A percentile compares a stretch with the other conserved stretches of the same genome.
phyloP scores from a whole-genome alignment of 2,113 vertebrate genomes.

The Phalacrocorax pelagicus region DNA sequence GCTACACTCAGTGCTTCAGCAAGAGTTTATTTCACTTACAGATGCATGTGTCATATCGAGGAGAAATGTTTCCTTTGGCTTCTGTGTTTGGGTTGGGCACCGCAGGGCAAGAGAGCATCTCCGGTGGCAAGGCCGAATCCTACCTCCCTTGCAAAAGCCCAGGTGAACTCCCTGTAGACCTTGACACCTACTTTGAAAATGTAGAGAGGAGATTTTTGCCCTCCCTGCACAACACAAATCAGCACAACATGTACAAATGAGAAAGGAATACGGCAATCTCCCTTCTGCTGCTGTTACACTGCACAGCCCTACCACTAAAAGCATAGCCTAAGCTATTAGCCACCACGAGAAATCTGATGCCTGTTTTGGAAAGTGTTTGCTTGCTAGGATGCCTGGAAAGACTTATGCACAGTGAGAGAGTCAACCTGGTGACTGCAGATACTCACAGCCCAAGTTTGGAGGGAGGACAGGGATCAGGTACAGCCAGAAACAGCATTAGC shows the following conservation, averaged over 20 bases:
- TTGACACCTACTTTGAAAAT: background rate
- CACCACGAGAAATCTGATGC: background rate
- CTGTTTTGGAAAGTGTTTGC: conserved; percentile 35
- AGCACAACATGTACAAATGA: background rate
- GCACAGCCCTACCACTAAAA: background rate
- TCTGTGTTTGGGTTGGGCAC: background rate
- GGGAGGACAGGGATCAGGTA: background rate
- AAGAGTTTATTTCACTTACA: background rate
- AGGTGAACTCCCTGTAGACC: background rate
- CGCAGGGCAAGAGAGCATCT: background rate
- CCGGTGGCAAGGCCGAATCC: background rate
- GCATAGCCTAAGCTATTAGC: background rate
- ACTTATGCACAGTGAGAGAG: background rate
- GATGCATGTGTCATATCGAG: background rate
- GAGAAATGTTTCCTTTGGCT: background rate
- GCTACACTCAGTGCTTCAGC: background rate
- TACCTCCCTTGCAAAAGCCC: background rate
- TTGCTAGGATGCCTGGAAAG: conserved; percentile 34
- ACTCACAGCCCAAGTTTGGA: conserved; percentile 21
- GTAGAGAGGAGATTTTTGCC: background rate
- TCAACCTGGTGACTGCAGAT: background rate
- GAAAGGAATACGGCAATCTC: background rate
- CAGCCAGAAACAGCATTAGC: background rate
- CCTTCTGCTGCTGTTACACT: background rate
- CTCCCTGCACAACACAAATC: background rate